Conservation (phyloP, 2,888 invertebrate genomes). For the Ypsolopha scabrella region DNA sequence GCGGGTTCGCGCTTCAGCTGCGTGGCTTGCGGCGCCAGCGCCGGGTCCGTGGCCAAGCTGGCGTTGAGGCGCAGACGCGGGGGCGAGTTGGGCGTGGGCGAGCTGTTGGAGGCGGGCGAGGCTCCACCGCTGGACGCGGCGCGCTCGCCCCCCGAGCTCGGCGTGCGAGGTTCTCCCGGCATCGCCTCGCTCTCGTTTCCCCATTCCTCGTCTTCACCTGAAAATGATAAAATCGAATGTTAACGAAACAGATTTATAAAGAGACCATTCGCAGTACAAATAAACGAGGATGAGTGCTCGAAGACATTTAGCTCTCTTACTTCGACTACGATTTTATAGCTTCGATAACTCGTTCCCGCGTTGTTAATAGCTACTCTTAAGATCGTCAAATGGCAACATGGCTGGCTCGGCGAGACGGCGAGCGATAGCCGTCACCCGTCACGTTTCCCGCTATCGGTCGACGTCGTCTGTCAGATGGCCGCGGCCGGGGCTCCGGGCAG, state of each 20-base stretch:
- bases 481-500: constrained; percentile 10
- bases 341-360: constrained; percentile 33
- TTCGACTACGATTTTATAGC: not conserved
- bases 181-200: constrained; percentile 71
- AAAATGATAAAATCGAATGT: constrained; percentile 30
- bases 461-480: constrained; percentile 56
- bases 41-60: constrained; percentile 86
- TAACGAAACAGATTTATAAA: no score
- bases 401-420: not conserved
- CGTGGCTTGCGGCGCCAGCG: constrained; percentile 76
- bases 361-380: constrained; percentile 38
- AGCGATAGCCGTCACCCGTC: constrained; percentile 64
- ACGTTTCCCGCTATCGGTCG: constrained; percentile 62
- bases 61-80: constrained; percentile 83
- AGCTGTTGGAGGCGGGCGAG: constrained; percentile 31
- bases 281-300: not conserved
- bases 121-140: constrained; percentile 47
- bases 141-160: constrained; percentile 56
- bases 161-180: constrained; percentile 65
- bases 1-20: constrained; percentile 59
- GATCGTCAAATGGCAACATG: not conserved
- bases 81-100: constrained; percentile 44
- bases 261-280: no score
- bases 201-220: constrained; percentile 78
- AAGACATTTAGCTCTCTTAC: not conserved